Conservation (phyloP, 2,797 vertebrate species). For the Phrynocephalus vlangalii region DNA sequence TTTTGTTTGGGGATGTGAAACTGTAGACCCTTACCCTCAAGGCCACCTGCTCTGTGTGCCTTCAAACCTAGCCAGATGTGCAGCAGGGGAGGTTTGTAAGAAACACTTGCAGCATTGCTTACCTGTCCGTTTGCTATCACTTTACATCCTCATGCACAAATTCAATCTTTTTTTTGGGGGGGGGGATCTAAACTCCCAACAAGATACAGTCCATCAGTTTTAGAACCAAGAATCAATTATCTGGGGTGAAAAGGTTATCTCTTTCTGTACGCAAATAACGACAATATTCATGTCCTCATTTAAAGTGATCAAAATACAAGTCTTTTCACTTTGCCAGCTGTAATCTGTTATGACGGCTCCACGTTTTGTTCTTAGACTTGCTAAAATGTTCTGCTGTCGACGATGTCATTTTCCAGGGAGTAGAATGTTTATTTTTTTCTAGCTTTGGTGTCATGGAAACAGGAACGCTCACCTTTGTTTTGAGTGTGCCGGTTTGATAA, state of each 20-base stretch:
- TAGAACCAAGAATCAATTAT: slow-evolving; percentile 18
- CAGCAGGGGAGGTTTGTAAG: slow-evolving; percentile 23
- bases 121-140: neutral
- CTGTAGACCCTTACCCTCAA: neutral
- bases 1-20: slow-evolving; percentile 9
- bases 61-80: slow-evolving; percentile 19
- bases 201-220: slow-evolving; percentile 24
- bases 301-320: slow-evolving; percentile 40
- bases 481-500: slow-evolving; percentile 62
- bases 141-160: slow-evolving; percentile 12
- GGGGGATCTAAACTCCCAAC: slow-evolving; percentile 7
- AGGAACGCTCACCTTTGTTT: slow-evolving; percentile 59
- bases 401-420: slow-evolving; percentile 57
- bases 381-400: slow-evolving; percentile 61
- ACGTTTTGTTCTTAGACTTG: slow-evolving; percentile 62
- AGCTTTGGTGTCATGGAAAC: slow-evolving; percentile 70
- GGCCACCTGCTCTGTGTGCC: slow-evolving; percentile 6
- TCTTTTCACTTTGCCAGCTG: slow-evolving; percentile 38
- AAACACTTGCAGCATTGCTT: slow-evolving; percentile 33
- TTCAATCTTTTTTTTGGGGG: neutral
- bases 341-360: slow-evolving; percentile 4
- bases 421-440: slow-evolving; percentile 64
- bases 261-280: slow-evolving; percentile 38
- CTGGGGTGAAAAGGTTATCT: neutral
- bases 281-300: slow-evolving; percentile 32